phyloP scores from a whole-genome alignment of 1,140 invertebrate species.

The Heliconius eleuchia region DNA sequence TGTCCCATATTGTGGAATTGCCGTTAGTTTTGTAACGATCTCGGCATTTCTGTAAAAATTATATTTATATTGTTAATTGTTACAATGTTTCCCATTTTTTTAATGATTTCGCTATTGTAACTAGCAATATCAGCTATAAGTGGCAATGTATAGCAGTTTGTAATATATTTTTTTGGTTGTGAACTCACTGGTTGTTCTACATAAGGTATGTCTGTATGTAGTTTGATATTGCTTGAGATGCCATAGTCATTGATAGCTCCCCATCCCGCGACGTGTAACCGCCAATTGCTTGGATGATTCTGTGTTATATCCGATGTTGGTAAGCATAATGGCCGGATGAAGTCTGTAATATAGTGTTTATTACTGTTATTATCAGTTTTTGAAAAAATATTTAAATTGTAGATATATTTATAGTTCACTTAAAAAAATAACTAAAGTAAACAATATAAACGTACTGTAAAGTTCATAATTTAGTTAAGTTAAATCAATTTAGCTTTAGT shows the following conservation, averaged over 20 bases:
- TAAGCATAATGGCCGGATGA: conserved; percentile 61
- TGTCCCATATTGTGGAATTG: conserved; percentile 56
- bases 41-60: conserved; percentile 38
- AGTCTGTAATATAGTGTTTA: conserved; percentile 52
- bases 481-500: no score
- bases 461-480: no score
- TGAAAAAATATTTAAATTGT: no score
- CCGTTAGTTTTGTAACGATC: conserved; percentile 25
- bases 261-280: conserved; percentile 86
- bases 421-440: neutral
- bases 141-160: no score
- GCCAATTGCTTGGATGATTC: conserved; percentile 18
- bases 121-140: no score
- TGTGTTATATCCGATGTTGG: conserved; percentile 46
- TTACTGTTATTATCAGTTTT: no score
- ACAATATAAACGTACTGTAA: neutral
- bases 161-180: no score
- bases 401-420: no score
- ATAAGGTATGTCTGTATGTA: conserved; percentile 52
- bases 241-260: conserved; percentile 78
- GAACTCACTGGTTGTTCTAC: conserved; percentile 33
- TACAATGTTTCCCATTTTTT: no score
- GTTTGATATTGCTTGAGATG: conserved; percentile 58
- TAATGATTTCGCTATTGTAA: no score
- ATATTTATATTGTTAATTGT: neutral